Conservation (phyloP, 2,113 vertebrate species). For the Sprattus sprattus region DNA sequence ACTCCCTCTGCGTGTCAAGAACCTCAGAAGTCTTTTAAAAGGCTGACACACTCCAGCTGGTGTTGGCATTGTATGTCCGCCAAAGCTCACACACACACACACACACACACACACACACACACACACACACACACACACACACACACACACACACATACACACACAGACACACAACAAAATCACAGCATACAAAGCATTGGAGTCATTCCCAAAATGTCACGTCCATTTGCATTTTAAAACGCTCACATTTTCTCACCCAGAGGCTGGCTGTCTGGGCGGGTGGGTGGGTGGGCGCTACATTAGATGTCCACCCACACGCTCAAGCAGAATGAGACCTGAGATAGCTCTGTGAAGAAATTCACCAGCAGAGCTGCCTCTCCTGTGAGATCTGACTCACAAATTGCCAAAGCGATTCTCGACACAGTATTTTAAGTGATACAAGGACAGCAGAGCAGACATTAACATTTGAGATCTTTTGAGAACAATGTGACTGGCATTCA, state of each 20-base stretch:
- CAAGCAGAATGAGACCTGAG: background rate
- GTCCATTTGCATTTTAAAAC: background rate
- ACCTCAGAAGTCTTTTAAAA: background rate
- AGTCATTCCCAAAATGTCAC: too few species aligned
- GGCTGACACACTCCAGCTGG: constrained; percentile 8
- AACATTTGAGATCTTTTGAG: background rate
- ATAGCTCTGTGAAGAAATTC: background rate
- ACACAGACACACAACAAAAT: too few species aligned
- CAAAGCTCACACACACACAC: background rate
- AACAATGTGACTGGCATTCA: too few species aligned
- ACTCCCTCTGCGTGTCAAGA: background rate
- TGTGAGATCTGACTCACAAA: background rate
- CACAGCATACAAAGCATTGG: too few species aligned
- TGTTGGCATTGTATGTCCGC: background rate
- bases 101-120: background rate
- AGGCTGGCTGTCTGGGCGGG: too few species aligned
- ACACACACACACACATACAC: background rate
- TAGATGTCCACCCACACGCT: background rate
- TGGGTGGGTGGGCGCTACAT: background rate
- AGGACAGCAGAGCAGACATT: background rate
- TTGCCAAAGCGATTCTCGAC: too few species aligned
- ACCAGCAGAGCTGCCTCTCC: background rate
- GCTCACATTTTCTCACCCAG: background rate
- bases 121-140: background rate
- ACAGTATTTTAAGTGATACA: too few species aligned